Conservation (phyloP, 1,140 invertebrate species). For the Panagrolaimus sp. region DNA sequence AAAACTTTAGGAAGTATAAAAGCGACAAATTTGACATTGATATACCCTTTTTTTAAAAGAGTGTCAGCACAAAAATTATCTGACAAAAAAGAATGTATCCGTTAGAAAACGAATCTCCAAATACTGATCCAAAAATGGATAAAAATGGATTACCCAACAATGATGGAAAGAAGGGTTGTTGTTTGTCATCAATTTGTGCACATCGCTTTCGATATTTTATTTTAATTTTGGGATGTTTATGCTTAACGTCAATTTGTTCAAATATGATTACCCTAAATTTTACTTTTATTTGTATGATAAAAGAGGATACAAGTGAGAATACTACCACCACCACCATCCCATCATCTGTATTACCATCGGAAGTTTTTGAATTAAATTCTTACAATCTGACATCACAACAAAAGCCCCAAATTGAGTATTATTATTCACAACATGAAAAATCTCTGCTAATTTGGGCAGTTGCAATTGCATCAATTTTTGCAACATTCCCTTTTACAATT, state of each 20-base stretch:
- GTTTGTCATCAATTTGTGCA: neutral
- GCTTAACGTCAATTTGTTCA: slow-evolving; percentile 40
- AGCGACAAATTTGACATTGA: no score
- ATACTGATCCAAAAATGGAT: no score
- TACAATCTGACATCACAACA: neutral
- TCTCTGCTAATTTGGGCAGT: slow-evolving; percentile 27
- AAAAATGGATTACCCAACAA: no score
- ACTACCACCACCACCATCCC: neutral
- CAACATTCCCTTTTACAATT: slow-evolving; percentile 31
- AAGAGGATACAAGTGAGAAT: neutral
- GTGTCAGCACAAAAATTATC: no score
- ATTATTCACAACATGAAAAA: slow-evolving; percentile 2
- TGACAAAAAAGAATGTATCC: no score
- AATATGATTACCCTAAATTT: slow-evolving; percentile 43
- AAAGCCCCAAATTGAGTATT: neutral
- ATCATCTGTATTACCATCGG: neutral
- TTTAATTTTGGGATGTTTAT: slow-evolving; percentile 14
- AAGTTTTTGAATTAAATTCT: neutral
- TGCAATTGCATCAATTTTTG: slow-evolving; percentile 26
- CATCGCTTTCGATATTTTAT: slow-evolving; percentile 15
- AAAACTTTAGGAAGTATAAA: no score
- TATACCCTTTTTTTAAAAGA: no score
- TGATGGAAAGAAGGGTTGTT: no score
- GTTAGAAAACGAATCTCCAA: no score
- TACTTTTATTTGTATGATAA: slow-evolving; percentile 29